phyloP scores from a whole-genome alignment of 2,888 invertebrate species.

The Aproaerema taeniolella region DNA sequence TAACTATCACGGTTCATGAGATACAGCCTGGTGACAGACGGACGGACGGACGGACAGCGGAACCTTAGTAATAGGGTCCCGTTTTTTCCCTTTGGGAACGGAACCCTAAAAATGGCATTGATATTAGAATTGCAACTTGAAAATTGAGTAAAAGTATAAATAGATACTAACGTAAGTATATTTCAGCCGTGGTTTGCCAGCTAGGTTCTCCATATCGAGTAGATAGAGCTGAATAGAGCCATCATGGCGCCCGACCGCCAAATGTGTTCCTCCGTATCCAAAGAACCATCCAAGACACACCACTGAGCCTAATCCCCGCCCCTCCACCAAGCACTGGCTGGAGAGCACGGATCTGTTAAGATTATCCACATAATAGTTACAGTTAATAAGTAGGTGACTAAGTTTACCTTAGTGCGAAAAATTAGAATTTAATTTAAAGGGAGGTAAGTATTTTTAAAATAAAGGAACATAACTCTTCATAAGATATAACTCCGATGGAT shows the following conservation, averaged over 20 bases:
- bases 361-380: too few relatives aligned
- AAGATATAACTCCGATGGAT: slow-evolving; percentile 85
- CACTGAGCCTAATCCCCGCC: slow-evolving; percentile 57
- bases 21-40: too few relatives aligned
- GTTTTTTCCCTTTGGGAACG: too few relatives aligned
- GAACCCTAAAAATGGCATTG: background rate
- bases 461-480: slow-evolving; percentile 76
- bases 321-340: slow-evolving; percentile 59
- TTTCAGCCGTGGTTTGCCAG: slow-evolving; percentile 56
- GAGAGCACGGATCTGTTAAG: slow-evolving; percentile 43
- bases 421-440: too few relatives aligned
- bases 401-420: too few relatives aligned
- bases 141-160: too few relatives aligned
- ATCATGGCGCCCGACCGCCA: slow-evolving; percentile 66
- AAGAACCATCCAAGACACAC: slow-evolving; percentile 63
- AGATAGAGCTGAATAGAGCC: slow-evolving; percentile 67
- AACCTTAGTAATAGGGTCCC: too few relatives aligned
- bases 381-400: too few relatives aligned
- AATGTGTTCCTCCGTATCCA: slow-evolving; percentile 41
- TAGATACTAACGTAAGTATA: slow-evolving; percentile 58
- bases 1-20: too few relatives aligned
- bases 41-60: too few relatives aligned
- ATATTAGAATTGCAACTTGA: too few relatives aligned
- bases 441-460: too few relatives aligned
- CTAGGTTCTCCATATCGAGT: slow-evolving; percentile 64